Percentiles rank a stretch among this genome's conserved stretches.
Conservation (phyloP, 2,113 vertebrate species). For the Zapornia atra region DNA sequence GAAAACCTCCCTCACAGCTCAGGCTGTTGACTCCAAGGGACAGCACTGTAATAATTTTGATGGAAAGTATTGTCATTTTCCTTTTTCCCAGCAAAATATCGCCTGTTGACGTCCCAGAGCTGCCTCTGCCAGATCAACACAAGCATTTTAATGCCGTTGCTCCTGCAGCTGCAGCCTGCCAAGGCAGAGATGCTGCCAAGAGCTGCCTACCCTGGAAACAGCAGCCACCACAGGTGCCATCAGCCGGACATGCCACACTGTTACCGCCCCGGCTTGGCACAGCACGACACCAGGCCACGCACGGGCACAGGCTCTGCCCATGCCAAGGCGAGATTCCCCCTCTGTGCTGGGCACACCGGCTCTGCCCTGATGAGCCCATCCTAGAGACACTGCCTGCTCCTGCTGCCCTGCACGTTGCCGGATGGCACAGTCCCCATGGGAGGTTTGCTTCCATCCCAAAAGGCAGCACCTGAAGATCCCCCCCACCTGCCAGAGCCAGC, state of each 20-base stretch:
- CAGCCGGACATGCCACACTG: rapidly evolving
- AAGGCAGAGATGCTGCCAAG: background rate
- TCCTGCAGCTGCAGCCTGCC: rapidly evolving
- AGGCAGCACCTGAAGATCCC: background rate
- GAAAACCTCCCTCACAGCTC: background rate
- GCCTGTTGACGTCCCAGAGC: background rate
- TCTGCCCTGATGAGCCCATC: rapidly evolving
- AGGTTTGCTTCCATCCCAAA: background rate
- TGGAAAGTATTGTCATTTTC: background rate
- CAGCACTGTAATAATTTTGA: background rate
- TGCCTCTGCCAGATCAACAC: background rate
- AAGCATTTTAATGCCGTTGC: background rate
- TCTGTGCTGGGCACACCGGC: rapidly evolving
- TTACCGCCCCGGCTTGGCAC: rapidly evolving
- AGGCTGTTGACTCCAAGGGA: background rate
- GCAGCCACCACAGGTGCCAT: background rate
- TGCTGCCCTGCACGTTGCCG: rapidly evolving
- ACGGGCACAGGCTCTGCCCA: background rate
- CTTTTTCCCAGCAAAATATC: background rate
- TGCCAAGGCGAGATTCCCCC: rapidly evolving
- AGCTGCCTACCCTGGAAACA: background rate
- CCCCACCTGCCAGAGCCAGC: background rate
- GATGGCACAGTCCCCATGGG: rapidly evolving
- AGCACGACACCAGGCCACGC: rapidly evolving
- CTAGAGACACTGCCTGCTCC: background rate